Evolutionary conservation across 2,113 vertebrate genomes (phyloP), one percentile per base, ranked within the genome.

Genomic region (Ctenomys sociabilis): DNA sequence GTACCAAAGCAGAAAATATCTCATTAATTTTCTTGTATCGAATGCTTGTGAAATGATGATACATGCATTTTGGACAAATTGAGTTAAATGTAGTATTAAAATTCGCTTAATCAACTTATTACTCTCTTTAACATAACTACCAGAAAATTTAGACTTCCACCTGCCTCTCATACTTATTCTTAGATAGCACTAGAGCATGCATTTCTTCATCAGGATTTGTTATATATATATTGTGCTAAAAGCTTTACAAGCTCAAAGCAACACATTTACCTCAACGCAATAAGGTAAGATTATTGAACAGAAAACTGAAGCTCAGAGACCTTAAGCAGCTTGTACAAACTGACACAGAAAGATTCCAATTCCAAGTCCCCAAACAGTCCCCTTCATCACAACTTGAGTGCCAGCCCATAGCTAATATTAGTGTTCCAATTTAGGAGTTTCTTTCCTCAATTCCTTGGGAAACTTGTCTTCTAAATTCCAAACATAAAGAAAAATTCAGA

Each of bases 401-500:
- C 35, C 16, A 5, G 64, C 5, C 45, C 10, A 16, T 24, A 3
- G 61, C 16, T 68, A 30, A 9, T 49, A 61, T 28, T 59, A 75
- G 24, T 40, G 30, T 59, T 70, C 70, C 32, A 17, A 52, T 21
- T 24, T 13, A 63, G 30, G 37, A 93, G 64, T 94, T 19, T 21
- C 43, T 87, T 83, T 26, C n/a, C 61, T 87, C 17, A 1, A 24
- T 68, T 82, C 92, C 57, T 43, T 45, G 68, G 75, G 43, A 78
- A 93, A 88, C 52, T 70, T n/a, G 73, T 75, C 35, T 54, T 92
- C 40, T 32, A 87, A 84, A 90, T 75, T 43, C 19, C 43, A 45
- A 82, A 84, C 32, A 40, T 16, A 68, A 90, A 72, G 85, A 91
- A 85, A 87, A 83, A 66, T 72, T 70, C 70, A 80, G 85, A 94